Base-by-base conservation (phyloP, 2,888 invertebrate species). In the Camptogramma bilineatum region DNA sequence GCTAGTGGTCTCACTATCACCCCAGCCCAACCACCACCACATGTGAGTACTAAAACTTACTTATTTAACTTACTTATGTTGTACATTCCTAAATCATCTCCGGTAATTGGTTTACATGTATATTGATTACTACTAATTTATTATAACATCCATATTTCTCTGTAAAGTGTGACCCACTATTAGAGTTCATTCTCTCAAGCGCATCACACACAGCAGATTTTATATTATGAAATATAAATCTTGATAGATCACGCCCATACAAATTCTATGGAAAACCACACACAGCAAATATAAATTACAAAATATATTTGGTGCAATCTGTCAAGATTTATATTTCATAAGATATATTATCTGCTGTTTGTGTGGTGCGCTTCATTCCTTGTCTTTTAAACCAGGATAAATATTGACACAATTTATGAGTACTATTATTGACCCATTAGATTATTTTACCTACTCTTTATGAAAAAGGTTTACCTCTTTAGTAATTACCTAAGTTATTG, bases 1-100 rank as follows among this genome's bases (percentile, higher is more conserved):
- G 95, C 95, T 52, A 94, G 95, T 76, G 95, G 95, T 28, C 79
- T 95, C 55, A 95, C 95, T 51, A 95, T 95, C 74, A 95, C 95
- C 55, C 95, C 95, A 63, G 94, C 95, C 0, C 94, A 94, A 71
- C 94, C 94, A 18, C 94, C 94, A 47, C 90, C 90, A 67, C 93
- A 91, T 85, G 93, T 93, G 78, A 90, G 91, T 84, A 24, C 9
- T 7, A n/a, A n/a, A n/a, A n/a, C n/a, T 9, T 21, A n/a, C 16
- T 39, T 4, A 4, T 34, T 34, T 34, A 4, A 34, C 7, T 34
- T 34, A 7, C 9, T 10, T 4, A 4, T 24, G 7, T 28, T 28
- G 28, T 21, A 34, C 34, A 34, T 34, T 34, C 9, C 10, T 31
- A 31, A 5, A 31, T 31, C 31, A 31, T 31, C 34, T 4, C 10